Percentiles rank a stretch among this genome's conserved stretches.
phyloP scores from a whole-genome alignment of 2,888 invertebrate species.

The Cryptus armator region DNA sequence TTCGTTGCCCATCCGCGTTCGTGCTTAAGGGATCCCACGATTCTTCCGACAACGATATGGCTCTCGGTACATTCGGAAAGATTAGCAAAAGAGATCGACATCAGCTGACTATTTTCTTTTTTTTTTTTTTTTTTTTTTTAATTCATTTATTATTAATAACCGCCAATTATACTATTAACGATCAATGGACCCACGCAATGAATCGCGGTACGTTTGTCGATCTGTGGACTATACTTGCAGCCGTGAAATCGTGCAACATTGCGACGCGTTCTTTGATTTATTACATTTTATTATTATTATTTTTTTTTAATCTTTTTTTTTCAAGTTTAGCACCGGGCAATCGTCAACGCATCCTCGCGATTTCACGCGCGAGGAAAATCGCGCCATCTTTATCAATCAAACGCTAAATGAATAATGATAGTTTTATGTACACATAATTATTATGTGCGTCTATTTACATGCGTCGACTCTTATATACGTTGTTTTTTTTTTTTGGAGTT shows the following conservation, averaged over 20 bases:
- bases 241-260: constrained; percentile 5
- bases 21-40: constrained; percentile 38
- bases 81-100: constrained; percentile 32
- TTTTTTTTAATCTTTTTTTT: constrained; percentile 8
- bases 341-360: constrained; percentile 41
- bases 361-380: constrained; percentile 43
- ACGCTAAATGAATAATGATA: constrained; percentile 54
- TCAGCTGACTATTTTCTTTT: not conserved
- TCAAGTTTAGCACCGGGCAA: constrained; percentile 54
- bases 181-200: constrained; percentile 34
- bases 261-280: constrained; percentile 15
- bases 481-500: constrained; percentile 9
- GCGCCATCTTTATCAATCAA: constrained; percentile 38
- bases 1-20: constrained; percentile 30
- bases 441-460: constrained; percentile 65
- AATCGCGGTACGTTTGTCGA: constrained; percentile 29
- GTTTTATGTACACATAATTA: constrained; percentile 57
- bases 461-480: constrained; percentile 18
- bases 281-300: not conserved
- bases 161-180: constrained; percentile 22
- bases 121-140: constrained; percentile 3
- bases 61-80: constrained; percentile 15
- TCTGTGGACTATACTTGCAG: constrained; percentile 11
- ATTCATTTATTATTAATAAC: constrained; percentile 21
- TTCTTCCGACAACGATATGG: constrained; percentile 2